Evolutionary conservation across 2,113 vertebrate species (phyloP), one percentile per base, ranked within the genome.

Genomic region (Ciconia maguari): DNA sequence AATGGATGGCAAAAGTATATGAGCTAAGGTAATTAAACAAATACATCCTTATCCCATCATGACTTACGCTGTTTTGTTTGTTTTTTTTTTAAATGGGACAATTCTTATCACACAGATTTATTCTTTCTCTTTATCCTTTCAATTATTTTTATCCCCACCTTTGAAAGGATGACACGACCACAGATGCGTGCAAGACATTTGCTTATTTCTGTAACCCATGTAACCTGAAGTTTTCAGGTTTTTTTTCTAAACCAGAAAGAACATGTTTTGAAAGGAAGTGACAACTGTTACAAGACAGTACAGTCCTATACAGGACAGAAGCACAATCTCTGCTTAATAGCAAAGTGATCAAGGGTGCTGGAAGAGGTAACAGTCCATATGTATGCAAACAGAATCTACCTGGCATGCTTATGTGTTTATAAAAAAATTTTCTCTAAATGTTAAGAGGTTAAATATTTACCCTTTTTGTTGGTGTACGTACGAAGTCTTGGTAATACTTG

Each of bases 391-490:
- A 58, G 18, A 16, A 49, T 26, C 51, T 32, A 29, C 71, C 48
- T 11, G 55, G 38, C 12, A 25, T 2, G 9, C 1, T 68, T 16
- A 16, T 0, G 2, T 16, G 17, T 14, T 49, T 52, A 61, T 42
- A 29, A 24, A 25, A 34, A 34, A 48, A 27, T 9, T 20, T 51
- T 51, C 44, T 82, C n/a, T 65, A 20, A 62, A 34, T 2, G 11
- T 38, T 13, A 78, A 74, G 8, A 69, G 13, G 11, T 36, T 52
- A n/a, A 71, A 52, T 4, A 21, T 2, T 20, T 1, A 6, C n/a
- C 7, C 1, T 7, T 1, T 34, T 79, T 48, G 54, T 5, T 34
- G 13, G 10, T 19, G 46, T 6, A 18, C 26, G 8, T 2, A 3
- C 16, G 1, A 55, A 68, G 16, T 5, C 38, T 6, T 19, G 38